Evolutionary conservation across 2,888 invertebrate genomes (phyloP).

Genomic region (Ochropleura leucogaster): DNA sequence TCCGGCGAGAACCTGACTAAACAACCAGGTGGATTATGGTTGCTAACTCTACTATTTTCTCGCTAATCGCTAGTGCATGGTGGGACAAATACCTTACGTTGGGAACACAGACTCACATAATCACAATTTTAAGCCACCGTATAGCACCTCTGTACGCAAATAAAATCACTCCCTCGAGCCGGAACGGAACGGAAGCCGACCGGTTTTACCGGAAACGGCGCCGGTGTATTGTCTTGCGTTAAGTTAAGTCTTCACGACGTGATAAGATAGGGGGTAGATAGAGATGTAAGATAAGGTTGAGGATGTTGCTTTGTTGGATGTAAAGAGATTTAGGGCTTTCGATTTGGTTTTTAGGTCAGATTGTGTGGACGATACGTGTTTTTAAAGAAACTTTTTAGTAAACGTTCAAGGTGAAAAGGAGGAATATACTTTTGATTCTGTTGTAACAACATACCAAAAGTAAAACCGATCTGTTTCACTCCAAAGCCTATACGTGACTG

Average conservation of each 20-base stretch:
- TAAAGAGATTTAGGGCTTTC: constrained; percentile 2
- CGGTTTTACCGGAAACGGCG: constrained; percentile 56
- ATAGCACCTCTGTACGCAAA: constrained; percentile 53
- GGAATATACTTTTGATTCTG: no score
- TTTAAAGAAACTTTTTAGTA: no score
- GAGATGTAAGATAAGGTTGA: constrained; percentile 26
- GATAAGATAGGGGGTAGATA: constrained; percentile 41
- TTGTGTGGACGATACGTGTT: not conserved
- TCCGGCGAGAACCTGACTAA: no score
- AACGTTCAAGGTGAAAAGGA: no score
- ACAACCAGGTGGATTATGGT: no score
- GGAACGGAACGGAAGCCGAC: constrained; percentile 48
- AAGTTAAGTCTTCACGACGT: constrained; percentile 26
- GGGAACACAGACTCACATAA: not conserved
- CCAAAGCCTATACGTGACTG: not conserved
- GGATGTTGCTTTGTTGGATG: not conserved
- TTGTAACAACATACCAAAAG: no score
- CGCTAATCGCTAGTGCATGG: not conserved
- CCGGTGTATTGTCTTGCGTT: constrained; percentile 44
- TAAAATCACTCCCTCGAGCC: constrained; percentile 45
- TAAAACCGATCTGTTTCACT: not conserved
- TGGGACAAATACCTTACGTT: not conserved
- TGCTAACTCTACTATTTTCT: not conserved
- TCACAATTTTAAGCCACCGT: not conserved
- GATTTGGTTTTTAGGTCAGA: constrained; percentile 14